Evolutionary conservation across 2,113 vertebrate genomes (phyloP), one percentile per base, ranked within the genome.

Genomic region (Coptodon bakossiorum): DNA sequence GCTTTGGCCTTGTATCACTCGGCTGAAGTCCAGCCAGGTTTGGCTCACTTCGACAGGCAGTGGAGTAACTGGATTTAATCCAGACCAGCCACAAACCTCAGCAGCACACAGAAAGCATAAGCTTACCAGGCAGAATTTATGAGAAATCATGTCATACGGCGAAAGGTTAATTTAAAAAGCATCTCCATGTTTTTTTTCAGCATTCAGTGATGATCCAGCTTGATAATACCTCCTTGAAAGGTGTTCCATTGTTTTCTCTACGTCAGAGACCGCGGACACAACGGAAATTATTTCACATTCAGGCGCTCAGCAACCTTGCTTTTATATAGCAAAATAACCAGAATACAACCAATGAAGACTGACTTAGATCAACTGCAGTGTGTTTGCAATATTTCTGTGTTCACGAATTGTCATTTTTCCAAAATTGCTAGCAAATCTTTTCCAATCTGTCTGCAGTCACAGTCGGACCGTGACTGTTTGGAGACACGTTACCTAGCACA

Each of bases 1-100:
- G 84, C 50, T 91, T 86, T 93, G 92, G 92, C 89, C 63, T 53
- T 53, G 45, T 82, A 17, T 57, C 86, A 85, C 89, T 92, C 45
- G 73, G 90, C 91, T 79, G 7, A 57, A 24, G 59, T 92, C 92
- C 89, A 93, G 82, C 82, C 82, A 89, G 89, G 91, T 95, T 95
- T 94, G 92, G 90, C 90, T 91, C 82, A 27, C 86, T 92, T 80
- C 86, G 82, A 27, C 83, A 57, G 43, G 68, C 31, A 45, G 84
- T 61, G 50, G 54, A 78, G 80, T 63, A 54, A 43, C 76, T 94
- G 91, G 91, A 92, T 87, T 87, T 48, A 66, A 82, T 91, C 86
- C 93, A 90, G 86, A 91, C 38, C 89, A 79, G 73, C 81, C 86
- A 85, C 90, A 94, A 61, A 81, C 68, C 87, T 56, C 90, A 76